Evolutionary conservation across 2,888 invertebrate species (phyloP).

Genomic region (Crocallis elinguaria): DNA sequence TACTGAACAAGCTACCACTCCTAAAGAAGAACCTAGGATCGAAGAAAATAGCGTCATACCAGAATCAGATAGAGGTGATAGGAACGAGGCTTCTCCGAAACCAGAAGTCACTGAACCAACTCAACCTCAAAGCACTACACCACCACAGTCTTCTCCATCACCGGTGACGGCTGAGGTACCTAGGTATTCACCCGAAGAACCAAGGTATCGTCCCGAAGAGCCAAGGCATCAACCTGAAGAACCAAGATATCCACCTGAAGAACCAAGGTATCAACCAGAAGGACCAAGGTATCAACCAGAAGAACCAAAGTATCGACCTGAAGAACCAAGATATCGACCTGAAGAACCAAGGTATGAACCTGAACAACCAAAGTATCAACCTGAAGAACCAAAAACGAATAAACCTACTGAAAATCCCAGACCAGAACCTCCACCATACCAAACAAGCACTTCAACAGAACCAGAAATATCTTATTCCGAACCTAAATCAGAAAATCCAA

Average conservation of each 20-base stretch:
- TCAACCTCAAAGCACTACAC: neutral
- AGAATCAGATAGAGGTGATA: conserved; percentile 11
- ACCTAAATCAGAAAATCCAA: conserved; percentile 26
- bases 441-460: conserved; percentile 17
- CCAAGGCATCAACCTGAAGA: conserved; percentile 5
- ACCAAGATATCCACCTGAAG: neutral
- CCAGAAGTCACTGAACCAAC: neutral
- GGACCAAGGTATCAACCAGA: conserved; percentile 19
- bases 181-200: conserved; percentile 1
- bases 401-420: neutral
- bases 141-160: neutral
- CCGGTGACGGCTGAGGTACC: conserved; percentile 2
- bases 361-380: conserved; percentile 22
- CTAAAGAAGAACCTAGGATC: conserved; percentile 7
- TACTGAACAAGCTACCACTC: neutral
- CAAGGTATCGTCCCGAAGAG: conserved; percentile 1
- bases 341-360: conserved; percentile 27
- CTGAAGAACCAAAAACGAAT: conserved; percentile 26
- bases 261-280: neutral
- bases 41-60: conserved; percentile 18
- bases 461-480: conserved; percentile 34
- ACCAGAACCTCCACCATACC: neutral
- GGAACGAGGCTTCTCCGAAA: neutral
- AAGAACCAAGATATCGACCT: conserved; percentile 24
- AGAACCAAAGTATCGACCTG: conserved; percentile 21